A percentile compares a stretch with the other conserved stretches of the same genome.
Evolutionary conservation across 2,888 invertebrate genomes (phyloP).

Genomic region (Catocala nupta): DNA sequence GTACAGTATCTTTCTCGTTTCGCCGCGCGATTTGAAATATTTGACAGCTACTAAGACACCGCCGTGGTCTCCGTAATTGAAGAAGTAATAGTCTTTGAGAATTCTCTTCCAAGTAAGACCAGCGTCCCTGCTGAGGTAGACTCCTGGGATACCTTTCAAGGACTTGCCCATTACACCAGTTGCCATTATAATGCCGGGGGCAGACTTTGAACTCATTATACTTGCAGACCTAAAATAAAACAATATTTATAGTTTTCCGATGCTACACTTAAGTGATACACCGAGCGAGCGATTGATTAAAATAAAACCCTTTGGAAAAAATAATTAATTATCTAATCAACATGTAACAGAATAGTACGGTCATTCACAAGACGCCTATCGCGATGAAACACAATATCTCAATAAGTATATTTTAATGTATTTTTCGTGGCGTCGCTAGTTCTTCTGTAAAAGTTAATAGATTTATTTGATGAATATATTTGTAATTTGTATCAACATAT

Average conservation of each 20-base stretch:
- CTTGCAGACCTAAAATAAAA: conserved; percentile 88
- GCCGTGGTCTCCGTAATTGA: conserved; percentile 97
- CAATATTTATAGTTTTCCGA: conserved; percentile 18
- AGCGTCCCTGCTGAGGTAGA: conserved; percentile 73
- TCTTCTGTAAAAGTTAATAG: too few relatives aligned
- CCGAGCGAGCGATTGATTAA: conserved; percentile 14
- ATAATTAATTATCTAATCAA: too few relatives aligned
- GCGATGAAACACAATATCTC: too few relatives aligned
- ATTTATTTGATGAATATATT: too few relatives aligned
- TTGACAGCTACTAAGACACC: conserved; percentile 95
- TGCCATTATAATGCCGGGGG: conserved; percentile 95
- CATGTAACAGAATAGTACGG: too few relatives aligned
- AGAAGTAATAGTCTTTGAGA: conserved; percentile 93
- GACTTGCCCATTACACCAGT: conserved; percentile 92
- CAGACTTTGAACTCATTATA: conserved; percentile 94
- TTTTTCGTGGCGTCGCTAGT: too few relatives aligned
- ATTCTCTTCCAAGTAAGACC: conserved; percentile 91
- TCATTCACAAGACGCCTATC: too few relatives aligned
- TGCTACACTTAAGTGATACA: conserved; percentile 10
- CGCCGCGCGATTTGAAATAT: conserved; percentile 92
- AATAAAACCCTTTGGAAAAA: conserved; percentile 4
- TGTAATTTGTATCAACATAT: too few relatives aligned
- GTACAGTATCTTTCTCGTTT: conserved; percentile 93
- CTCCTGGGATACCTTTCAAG: conserved; percentile 93
- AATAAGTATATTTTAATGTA: too few relatives aligned